These are phyloP conservation scores for Ctenicera cuprea DNA, from an alignment of 2,888 invertebrate genomes.

Conservation along the genomic window DNA sequence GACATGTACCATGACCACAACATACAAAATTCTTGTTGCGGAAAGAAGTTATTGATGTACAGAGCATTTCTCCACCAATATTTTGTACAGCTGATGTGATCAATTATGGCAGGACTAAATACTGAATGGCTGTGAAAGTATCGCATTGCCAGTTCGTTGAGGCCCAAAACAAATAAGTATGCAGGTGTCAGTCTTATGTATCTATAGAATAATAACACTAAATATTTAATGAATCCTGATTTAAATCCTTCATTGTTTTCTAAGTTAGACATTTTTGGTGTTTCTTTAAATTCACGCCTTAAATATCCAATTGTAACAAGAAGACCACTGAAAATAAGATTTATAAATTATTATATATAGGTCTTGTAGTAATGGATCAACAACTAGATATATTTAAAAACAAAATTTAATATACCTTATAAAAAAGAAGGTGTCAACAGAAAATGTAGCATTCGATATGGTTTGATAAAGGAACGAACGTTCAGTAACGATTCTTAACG, in stretches of 20 bases:
- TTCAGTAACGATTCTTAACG: constrained; percentile 82
- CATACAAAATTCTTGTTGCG: constrained; percentile 86
- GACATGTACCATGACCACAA: constrained; percentile 90
- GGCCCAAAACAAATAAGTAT: constrained; percentile 85
- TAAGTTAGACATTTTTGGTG: constrained; percentile 63
- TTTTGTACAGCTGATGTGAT: constrained; percentile 83
- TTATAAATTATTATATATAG: constrained; percentile 17
- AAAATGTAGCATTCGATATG: constrained; percentile 89
- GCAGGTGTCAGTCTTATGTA: constrained; percentile 86
- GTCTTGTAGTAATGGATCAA: no score
- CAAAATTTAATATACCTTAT: constrained; percentile 77
- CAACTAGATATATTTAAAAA: no score
- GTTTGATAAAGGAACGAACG: constrained; percentile 87
- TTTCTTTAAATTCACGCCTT: constrained; percentile 77
- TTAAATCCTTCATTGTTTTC: constrained; percentile 72
- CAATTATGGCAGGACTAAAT: constrained; percentile 82
- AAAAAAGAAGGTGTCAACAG: constrained; percentile 91
- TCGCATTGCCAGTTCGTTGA: constrained; percentile 82
- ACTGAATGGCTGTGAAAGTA: constrained; percentile 84
- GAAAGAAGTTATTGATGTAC: constrained; percentile 88
- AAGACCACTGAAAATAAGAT: constrained; percentile 77
- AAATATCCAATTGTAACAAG: constrained; percentile 84
- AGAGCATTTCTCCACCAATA: constrained; percentile 92
- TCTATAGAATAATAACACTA: constrained; percentile 78
- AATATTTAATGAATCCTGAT: constrained; percentile 69